Percentiles rank a stretch among this genome's conserved stretches.
Evolutionary conservation across 1,140 invertebrate species (phyloP).

Genomic region (Macrotrachela quadricornifera): DNA sequence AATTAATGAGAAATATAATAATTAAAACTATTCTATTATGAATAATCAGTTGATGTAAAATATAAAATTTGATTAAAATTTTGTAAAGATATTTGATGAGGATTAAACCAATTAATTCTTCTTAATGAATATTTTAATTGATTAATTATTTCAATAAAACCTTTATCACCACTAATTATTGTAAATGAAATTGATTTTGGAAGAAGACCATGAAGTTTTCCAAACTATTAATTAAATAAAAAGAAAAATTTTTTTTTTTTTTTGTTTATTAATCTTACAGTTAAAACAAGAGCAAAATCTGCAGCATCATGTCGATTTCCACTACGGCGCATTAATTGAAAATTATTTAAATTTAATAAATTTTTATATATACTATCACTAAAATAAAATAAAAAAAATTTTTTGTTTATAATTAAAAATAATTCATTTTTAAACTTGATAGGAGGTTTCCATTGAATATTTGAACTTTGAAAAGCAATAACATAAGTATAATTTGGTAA

Average conservation of each 20-base stretch:
- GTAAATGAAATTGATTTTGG: constrained; percentile 12
- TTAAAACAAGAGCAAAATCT: constrained; percentile 12
- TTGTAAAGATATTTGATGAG: constrained; percentile 1
- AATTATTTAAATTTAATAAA: neutral
- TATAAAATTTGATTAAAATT: too few relatives aligned
- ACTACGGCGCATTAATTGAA: neutral
- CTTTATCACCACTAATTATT: constrained; percentile 13
- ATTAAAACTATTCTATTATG: too few relatives aligned
- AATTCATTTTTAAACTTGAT: too few relatives aligned
- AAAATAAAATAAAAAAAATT: too few relatives aligned
- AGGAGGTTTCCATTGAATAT: too few relatives aligned
- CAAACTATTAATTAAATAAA: constrained; percentile 9
- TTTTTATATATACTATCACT: neutral
- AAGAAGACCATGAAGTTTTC: constrained; percentile 12
- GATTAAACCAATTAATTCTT: constrained; percentile 10
- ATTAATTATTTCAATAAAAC: constrained; percentile 11
- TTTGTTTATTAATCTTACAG: constrained; percentile 6
- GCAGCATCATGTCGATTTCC: constrained; percentile 12
- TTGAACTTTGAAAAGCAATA: neutral
- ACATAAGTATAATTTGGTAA: constrained; percentile 11
- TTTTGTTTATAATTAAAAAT: too few relatives aligned
- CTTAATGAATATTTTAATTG: constrained; percentile 9
- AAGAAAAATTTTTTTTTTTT: neutral
- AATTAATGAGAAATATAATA: too few relatives aligned
- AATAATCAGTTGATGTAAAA: too few relatives aligned